Evolutionary conservation across 2,113 vertebrate species (phyloP).

Genomic region (Pogona vitticeps): DNA sequence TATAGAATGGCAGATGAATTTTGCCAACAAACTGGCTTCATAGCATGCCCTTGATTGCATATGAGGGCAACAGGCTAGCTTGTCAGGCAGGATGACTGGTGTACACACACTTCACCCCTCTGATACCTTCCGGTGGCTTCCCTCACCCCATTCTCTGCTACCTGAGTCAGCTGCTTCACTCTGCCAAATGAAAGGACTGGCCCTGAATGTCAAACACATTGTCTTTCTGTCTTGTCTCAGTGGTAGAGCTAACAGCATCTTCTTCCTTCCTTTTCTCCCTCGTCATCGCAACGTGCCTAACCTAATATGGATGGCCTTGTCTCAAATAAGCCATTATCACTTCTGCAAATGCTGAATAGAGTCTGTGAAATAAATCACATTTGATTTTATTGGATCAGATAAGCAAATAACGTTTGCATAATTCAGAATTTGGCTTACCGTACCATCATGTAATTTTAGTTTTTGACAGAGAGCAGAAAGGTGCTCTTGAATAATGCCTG

Average conservation of each 20-base stretch:
- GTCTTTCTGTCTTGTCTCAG: background rate
- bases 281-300: background rate
- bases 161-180: background rate
- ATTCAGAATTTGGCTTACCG: slow-evolving; percentile 1
- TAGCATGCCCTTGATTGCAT: no score
- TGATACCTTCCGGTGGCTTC: no score
- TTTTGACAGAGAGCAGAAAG: background rate
- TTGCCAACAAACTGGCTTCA: no score
- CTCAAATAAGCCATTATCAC: background rate
- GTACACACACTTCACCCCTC: no score
- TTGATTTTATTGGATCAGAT: slow-evolving; percentile 5
- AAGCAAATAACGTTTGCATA: slow-evolving; percentile 11
- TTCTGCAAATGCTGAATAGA: background rate
- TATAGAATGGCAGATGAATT: no score
- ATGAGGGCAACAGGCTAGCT: no score
- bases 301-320: background rate
- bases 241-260: background rate
- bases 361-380: slow-evolving; percentile 1
- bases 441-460: background rate
- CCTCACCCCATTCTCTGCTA: background rate
- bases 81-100: no score
- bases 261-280: no score
- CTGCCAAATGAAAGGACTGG: background rate
- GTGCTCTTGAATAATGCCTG: background rate
- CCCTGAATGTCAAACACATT: background rate